Conservation (phyloP, 2,797 vertebrate species). For the Sebastes glaucus region DNA sequence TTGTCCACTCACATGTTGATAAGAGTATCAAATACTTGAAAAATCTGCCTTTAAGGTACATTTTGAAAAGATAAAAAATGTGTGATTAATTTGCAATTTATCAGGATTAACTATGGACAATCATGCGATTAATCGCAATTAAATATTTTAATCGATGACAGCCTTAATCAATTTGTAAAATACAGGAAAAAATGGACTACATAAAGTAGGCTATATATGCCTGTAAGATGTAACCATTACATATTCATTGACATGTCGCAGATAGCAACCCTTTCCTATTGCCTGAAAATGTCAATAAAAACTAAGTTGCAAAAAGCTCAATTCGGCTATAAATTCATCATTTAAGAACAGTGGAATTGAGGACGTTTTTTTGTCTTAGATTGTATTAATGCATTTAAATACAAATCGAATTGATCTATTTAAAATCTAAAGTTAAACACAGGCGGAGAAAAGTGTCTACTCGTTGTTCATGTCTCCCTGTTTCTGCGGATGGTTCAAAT, state of each 20-base stretch:
- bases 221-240: neutral
- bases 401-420: neutral
- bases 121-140: no score
- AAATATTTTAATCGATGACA: rapidly evolving
- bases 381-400: neutral
- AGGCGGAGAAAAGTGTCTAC: neutral
- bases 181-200: no score
- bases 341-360: neutral
- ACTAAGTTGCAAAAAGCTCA: neutral
- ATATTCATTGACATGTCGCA: neutral
- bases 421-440: neutral
- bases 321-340: neutral
- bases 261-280: neutral
- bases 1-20: no score
- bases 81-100: no score
- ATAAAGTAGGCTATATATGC: no score
- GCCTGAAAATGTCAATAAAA: neutral
- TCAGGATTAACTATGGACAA: no score
- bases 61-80: no score
- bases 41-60: no score
- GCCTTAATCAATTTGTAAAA: no score
- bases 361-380: neutral
- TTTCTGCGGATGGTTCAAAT: neutral
- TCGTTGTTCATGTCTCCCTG: neutral
- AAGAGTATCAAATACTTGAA: no score